Evolutionary conservation across 2,797 vertebrate genomes (phyloP), one percentile per base, ranked within the genome.

Genomic region (Myripristis murdjan): DNA sequence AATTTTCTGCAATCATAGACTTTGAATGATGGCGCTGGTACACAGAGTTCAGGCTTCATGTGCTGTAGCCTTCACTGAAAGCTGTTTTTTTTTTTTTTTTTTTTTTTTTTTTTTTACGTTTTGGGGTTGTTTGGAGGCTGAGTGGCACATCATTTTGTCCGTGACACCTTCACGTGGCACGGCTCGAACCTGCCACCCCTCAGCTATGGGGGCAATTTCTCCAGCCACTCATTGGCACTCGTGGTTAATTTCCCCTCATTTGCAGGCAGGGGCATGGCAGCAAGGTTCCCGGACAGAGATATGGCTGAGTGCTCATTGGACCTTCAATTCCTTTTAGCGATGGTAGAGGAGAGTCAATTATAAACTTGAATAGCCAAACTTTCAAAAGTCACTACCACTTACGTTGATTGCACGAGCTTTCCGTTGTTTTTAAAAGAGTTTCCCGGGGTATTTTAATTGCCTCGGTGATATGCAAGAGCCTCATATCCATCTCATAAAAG

Each of bases 401-500:
- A 39, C 0, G 16, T 55, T 85, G 86, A 87, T 81, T 87, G 78
- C 76, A 37, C 5, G 7, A 72, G 79, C 60, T 75, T 84, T 78
- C 43, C 31, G 67, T 80, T 74, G 76, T 81, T 82, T 89, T 83
- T 61, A 16, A 33, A 61, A 58, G 68, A 73, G 61, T 86, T 78
- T 79, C 53, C 59, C 10, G 52, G 15, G 63, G 67, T 60, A 66
- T 83, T 76, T 79, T 88, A 89, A 89, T 88, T 84, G 73, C 72
- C 72, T 89, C n/a, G 6, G 66, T 86, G 82, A 88, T 84, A 81
- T 68, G 61, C 75, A 24, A n/a, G 61, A 63, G 66, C 67, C 49
- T 82, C 87, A 87, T 79, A 88, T 87, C 73, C 69, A 0, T 47
- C 81, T 75, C 75, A 68, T 84, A 85, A 83, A 89, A 85, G 55